These are phyloP conservation scores for Xestia sexstrigata DNA, from an alignment of 2,888 invertebrate genomes.

Conservation along the genomic window DNA sequence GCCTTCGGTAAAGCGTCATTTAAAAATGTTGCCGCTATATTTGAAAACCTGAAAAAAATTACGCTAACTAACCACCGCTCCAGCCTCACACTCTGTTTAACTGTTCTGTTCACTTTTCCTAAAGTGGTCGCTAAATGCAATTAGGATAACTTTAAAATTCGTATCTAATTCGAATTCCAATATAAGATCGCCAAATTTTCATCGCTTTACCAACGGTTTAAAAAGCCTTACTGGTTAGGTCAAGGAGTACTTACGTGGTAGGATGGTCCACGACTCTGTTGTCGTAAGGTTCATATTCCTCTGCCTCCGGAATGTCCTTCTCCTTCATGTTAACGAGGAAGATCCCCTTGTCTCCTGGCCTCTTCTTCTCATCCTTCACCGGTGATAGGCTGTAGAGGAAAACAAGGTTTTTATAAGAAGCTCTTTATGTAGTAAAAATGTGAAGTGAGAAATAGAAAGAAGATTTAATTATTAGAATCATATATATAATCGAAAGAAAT, in stretches of 20 bases:
- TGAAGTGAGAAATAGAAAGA: neutral
- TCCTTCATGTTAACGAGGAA: slow-evolving; percentile 88
- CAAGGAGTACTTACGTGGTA: slow-evolving; percentile 92
- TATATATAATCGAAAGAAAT: neutral
- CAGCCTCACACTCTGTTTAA: neutral
- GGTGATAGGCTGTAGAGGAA: slow-evolving; percentile 81
- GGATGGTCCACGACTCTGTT: slow-evolving; percentile 93
- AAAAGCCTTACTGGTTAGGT: neutral
- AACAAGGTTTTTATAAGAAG: neutral
- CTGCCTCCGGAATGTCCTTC: slow-evolving; percentile 87
- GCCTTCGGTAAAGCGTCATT: neutral
- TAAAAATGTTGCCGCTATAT: too few species aligned
- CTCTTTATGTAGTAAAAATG: neutral
- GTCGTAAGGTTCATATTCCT: slow-evolving; percentile 93
- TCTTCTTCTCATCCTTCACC: slow-evolving; percentile 84
- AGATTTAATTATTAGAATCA: neutral
- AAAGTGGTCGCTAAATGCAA: neutral
- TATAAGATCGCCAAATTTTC: neutral
- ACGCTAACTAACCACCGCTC: neutral
- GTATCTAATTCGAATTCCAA: too few species aligned
- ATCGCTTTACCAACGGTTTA: neutral
- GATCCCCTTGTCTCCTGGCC: slow-evolving; percentile 82
- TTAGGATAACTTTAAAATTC: neutral
- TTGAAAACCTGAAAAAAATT: too few species aligned
- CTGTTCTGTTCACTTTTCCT: neutral